phyloP scores from a whole-genome alignment of 37 sponge, comb jelly and placozoan species.

The Chondrosia reniformis region DNA sequence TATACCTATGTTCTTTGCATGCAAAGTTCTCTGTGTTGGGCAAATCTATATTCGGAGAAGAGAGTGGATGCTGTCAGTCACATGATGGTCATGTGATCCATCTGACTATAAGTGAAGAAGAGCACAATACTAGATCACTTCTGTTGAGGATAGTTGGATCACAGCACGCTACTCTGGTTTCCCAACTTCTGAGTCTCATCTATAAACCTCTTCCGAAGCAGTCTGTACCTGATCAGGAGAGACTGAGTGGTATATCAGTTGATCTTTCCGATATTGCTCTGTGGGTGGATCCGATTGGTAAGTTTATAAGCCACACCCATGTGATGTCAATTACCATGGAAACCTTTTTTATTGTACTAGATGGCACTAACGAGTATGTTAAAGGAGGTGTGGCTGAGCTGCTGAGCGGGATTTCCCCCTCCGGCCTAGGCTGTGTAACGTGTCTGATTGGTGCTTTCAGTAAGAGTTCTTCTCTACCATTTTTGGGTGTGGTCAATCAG shows the following conservation, averaged over 20 bases:
- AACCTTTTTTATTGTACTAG: neutral
- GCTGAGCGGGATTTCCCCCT: slow-evolving; percentile 16
- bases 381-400: neutral
- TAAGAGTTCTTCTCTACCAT: slow-evolving; percentile 8
- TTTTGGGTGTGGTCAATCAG: slow-evolving; percentile 58
- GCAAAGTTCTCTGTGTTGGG: slow-evolving; percentile 32
- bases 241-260: neutral
- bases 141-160: slow-evolving; percentile 13
- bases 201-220: slow-evolving; percentile 24
- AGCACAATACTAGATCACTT: slow-evolving; percentile 10
- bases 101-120: neutral
- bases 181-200: slow-evolving; percentile 14
- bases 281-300: slow-evolving; percentile 74
- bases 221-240: neutral
- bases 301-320: neutral
- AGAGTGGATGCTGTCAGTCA: slow-evolving; percentile 9
- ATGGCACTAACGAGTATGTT: slow-evolving; percentile 48
- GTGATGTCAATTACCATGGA: too few relatives aligned
- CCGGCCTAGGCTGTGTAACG: slow-evolving; percentile 37
- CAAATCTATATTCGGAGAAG: slow-evolving; percentile 44
- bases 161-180: neutral
- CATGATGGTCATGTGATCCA: neutral
- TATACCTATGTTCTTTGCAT: neutral
- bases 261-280: slow-evolving; percentile 32
- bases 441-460: slow-evolving; percentile 48